A percentile compares a stretch with the other conserved stretches of the same genome.
phyloP scores from a whole-genome alignment of 2,113 vertebrate genomes.

The Platycercus adscitus region DNA sequence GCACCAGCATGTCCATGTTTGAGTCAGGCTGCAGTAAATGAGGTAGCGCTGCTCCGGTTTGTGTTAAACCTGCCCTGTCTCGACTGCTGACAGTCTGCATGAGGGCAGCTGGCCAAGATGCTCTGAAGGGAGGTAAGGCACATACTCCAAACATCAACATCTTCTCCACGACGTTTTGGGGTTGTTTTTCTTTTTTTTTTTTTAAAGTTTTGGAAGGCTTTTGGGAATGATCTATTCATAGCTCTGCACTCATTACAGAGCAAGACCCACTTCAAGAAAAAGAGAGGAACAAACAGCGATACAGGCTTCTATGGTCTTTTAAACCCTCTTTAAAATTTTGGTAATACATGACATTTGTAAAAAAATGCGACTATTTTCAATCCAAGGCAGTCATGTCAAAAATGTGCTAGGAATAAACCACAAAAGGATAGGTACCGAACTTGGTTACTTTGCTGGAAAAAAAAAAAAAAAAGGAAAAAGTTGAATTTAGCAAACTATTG shows the following conservation, averaged over 20 bases:
- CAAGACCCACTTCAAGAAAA: background rate
- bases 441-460: background rate
- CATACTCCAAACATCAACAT: background rate
- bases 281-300: background rate
- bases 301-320: background rate
- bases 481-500: background rate
- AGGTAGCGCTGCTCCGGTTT: background rate
- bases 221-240: background rate
- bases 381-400: background rate
- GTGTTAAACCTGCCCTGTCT: background rate
- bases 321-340: background rate
- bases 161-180: background rate
- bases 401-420: background rate
- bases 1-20: accelerated
- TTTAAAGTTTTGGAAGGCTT: background rate
- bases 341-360: background rate
- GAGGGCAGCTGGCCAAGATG: background rate
- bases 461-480: background rate
- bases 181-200: background rate
- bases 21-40: background rate
- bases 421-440: background rate
- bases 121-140: background rate
- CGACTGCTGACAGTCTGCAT: background rate
- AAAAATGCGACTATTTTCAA: background rate
- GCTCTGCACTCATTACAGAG: background rate